Conservation (phyloP, 1,140 invertebrate species). For the Orchestia grillus region DNA sequence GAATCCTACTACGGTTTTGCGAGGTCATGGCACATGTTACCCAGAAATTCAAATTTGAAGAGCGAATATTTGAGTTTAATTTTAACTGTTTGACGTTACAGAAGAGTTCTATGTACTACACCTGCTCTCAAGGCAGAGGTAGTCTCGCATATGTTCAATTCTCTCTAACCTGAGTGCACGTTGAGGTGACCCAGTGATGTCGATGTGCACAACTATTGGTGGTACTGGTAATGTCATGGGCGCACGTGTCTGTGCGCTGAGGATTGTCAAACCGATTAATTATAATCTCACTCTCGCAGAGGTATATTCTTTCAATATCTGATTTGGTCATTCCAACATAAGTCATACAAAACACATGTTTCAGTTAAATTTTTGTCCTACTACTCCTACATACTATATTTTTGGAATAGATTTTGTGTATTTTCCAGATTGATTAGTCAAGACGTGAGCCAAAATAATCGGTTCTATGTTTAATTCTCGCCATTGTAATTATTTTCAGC, state of each 20-base stretch:
- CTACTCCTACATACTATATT: background rate
- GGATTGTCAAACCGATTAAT: too few species aligned
- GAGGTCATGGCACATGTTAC: background rate
- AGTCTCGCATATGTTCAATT: background rate
- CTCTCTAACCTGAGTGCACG: background rate
- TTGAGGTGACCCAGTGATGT: background rate
- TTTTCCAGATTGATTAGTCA: background rate
- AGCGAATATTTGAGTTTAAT: background rate
- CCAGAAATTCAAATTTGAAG: background rate
- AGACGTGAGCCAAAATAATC: background rate
- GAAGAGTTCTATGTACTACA: background rate
- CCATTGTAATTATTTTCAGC: too few species aligned
- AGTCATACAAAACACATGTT: background rate
- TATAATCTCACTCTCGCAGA: too few species aligned
- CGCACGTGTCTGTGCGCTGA: background rate
- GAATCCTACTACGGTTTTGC: too few species aligned
- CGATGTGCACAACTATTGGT: background rate
- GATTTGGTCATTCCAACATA: background rate
- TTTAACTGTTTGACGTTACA: background rate
- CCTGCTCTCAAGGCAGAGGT: background rate
- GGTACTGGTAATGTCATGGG: background rate
- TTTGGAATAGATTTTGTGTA: background rate
- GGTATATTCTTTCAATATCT: too few species aligned
- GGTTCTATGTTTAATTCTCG: too few species aligned
- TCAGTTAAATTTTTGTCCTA: background rate